Evolutionary conservation across 2,888 invertebrate species (phyloP), one percentile per base, ranked within the genome.

Genomic region (Oligia latruncula): DNA sequence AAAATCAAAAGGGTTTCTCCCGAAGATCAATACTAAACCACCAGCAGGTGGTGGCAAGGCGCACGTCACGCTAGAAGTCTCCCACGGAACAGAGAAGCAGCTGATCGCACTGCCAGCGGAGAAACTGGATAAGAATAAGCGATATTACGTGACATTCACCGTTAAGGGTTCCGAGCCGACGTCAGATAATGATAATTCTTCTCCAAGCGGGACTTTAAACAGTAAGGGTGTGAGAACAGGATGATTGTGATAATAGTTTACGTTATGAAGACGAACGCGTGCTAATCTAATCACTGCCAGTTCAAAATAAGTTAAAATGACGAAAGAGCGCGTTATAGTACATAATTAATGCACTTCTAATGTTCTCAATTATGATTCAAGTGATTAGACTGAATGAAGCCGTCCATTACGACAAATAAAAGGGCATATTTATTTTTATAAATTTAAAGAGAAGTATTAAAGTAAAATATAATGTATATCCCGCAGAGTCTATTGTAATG

Each of bases 61-160:
- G 40, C 97, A 98, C 86, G 98, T 98, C 52, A 98, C 98, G 68
- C 96, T 99, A 86, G 98, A 99, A 95, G 97, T 99, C 76, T 98
- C 98, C 77, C 98, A 98, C 90, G 99, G 99, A 66, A 98, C 98
- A 77, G 98, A 98, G 92, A 98, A 98, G 92, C 98, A 98, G 94
- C 97, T 99, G 87, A 99, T 99, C 92, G 98, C 98, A 90, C 97
- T 99, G 94, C 99, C 99, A 75, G 98, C 99, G 40, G 98, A 99
- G 92, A 98, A 98, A 93, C 95, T 99, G 90, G 99, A 99, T 94
- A 98, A 98, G 92, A 98, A 98, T 93, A 99, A 99, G 95, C 97
- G 98, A 92, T 99, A 99, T 95, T 99, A 98, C 94, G 99, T 99
- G 81, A 99, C 99, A 73, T 99, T 99, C 93, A 99, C 99, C 55